Base-by-base conservation (phyloP, 2,888 invertebrate genomes). In the Mayetiola destructor region DNA sequence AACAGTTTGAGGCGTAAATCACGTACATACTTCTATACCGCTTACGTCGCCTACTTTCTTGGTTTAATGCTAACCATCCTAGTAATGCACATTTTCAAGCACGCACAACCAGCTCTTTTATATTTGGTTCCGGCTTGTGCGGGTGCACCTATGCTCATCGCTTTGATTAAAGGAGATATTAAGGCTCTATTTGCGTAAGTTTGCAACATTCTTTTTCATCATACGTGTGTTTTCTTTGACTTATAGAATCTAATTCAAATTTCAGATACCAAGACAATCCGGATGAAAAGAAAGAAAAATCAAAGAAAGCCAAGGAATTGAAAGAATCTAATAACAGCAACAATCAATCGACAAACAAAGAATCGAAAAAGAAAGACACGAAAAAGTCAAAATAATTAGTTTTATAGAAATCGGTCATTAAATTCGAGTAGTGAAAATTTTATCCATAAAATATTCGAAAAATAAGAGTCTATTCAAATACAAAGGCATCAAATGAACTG, bases 1-100 rank as follows among this genome's bases (percentile, higher is more conserved):
- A 81, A 86, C 69, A 89, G 90, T 67, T 77, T 90, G 60, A 85
- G 87, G 64, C 76, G 90, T 18, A 85, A 86, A 68, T 82, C 84
- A 12, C 82, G 87, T 64, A 80, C 84, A 23, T 92, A 92, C 71
- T 99, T 97, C 77, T 85, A 85, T 67, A 82, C 89, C 3, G 90
- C 95, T 3, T 88, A 97, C 71, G 69, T 82, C 48, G 97, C 99
- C 1, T 99, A 99, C 72, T 84, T 96, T 65, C 72, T 91, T 66
- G 99, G 99, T 1, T 76, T 99, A 61, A 75, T 94, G 70, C 81
- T 88, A 21, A 99, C 99, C 1, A 95, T 99, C 72, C 81, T 90
- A 64, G 90, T 99, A 59, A 97, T 99, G 95, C 95, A 97, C 75
- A 78, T 92, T 63, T 99, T 94, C 75, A 92, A 94, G 73, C 96